These are phyloP conservation scores for Rhabdophis nuchalis DNA, from an alignment of 2,797 vertebrate genomes.

Conservation along the genomic window DNA sequence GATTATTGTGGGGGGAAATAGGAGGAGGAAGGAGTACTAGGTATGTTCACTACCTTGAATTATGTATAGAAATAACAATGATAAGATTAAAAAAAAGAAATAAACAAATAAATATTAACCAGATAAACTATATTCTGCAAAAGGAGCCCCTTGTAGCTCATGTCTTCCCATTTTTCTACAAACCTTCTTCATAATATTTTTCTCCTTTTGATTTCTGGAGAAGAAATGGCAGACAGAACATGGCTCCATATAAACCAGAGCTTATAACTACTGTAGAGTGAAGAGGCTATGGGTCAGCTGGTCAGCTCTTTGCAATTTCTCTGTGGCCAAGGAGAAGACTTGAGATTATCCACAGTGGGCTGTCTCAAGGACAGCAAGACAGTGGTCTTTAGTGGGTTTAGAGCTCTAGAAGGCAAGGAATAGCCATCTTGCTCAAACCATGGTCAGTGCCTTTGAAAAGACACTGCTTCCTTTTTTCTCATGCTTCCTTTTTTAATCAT, in stretches of 20 bases:
- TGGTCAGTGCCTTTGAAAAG: background rate
- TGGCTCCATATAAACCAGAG: background rate
- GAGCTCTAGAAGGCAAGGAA: background rate
- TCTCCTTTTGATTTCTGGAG: background rate
- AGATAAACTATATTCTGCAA: background rate
- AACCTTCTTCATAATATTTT: background rate
- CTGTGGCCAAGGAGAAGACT: background rate
- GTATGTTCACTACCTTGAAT: background rate
- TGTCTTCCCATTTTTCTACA: background rate
- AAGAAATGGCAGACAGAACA: background rate
- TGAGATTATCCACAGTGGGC: background rate
- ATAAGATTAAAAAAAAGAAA: background rate
- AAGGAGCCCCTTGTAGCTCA: background rate
- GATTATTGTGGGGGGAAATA: background rate
- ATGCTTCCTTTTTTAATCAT: background rate
- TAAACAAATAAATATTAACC: background rate
- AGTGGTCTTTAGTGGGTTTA: background rate
- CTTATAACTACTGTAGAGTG: background rate
- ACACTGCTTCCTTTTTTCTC: background rate
- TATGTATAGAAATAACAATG: background rate
- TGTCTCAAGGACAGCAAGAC: background rate
- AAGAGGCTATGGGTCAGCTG: background rate
- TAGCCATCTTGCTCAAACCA: background rate
- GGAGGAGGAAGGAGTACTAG: background rate
- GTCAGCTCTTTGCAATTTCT: background rate